phyloP scores from a whole-genome alignment of 2,888 invertebrate genomes.

The Argynnis bischoffii region DNA sequence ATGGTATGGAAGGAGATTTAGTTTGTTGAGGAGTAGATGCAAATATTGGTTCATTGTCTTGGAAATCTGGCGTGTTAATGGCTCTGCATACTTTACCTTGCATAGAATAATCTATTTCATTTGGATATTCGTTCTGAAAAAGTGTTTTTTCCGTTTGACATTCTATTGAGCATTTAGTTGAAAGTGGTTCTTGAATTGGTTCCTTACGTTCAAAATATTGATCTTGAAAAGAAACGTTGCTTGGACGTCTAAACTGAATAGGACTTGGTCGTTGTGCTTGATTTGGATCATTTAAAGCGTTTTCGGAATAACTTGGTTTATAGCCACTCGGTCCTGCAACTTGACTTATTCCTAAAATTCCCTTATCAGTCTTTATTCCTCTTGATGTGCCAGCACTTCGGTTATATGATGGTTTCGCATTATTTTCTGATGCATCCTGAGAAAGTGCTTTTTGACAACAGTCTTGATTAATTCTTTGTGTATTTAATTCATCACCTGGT shows the following conservation, averaged over 20 bases:
- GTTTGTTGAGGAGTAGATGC: constrained; percentile 3
- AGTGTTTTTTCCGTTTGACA: constrained; percentile 26
- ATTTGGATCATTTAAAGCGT: neutral
- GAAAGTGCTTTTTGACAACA: neutral
- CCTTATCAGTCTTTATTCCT: constrained; percentile 18
- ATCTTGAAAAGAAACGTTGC: neutral
- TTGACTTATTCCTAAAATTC: constrained; percentile 24
- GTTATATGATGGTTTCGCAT: neutral
- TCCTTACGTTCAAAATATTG: neutral
- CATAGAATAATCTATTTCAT: constrained; percentile 3
- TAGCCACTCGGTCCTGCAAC: constrained; percentile 32
- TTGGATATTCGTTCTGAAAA: neutral
- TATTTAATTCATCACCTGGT: constrained; percentile 1
- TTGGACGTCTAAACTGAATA: neutral
- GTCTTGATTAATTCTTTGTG: neutral
- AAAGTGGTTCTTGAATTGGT: neutral
- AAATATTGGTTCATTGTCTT: neutral
- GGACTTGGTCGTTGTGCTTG: neutral
- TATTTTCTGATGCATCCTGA: neutral
- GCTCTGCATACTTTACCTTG: constrained; percentile 8
- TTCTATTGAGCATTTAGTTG: constrained; percentile 23
- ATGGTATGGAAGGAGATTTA: neutral
- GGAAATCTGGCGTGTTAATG: constrained; percentile 16
- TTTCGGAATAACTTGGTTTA: neutral
- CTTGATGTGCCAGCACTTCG: neutral